Base-by-base conservation (phyloP, 2,113 vertebrate genomes). In the Maccullochella peelii region DNA sequence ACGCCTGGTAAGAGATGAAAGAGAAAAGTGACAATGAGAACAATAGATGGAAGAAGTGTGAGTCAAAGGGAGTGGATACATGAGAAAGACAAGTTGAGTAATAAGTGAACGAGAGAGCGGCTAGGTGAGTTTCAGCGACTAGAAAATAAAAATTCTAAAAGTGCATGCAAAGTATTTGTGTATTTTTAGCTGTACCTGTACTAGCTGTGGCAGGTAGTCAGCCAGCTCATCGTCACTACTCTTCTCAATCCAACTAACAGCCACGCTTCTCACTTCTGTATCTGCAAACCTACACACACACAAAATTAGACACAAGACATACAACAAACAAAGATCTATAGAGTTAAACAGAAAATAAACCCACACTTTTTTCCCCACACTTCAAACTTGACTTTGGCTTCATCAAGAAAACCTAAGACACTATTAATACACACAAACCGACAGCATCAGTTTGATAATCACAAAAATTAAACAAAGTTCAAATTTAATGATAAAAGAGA, bases 151-250 rank as follows among this genome's bases (percentile, higher is more conserved):
- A 23, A 7, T 44, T 33, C 14, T 14, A 3, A 27, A 62, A 57
- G 16, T 25, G 15, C 8, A 7, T 54, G 52, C 27, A 33, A 65
- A 49, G 27, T 47, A 61, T 58, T 9, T 69, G 58, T 65, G 25
- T 1, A 2, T 30, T 62, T 58, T 69, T 40, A 50, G 38, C 21
- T 63, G 6, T 85, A 99, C 98, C 96, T 99, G 98, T 8, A 99
- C 98, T 83, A 99, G 97, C 30, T 99, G 98, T 63, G 98, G 98
- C 52, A 99, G 96, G 86, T 99, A 97, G 88, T 98, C 98, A 38
- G 95, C 94, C 82, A 99, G 92, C 77, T 99, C 98, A 87, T 99
- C 98, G 70, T 99, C 97, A 67, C 95, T 98, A 92, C 98, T 95
- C 42, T 95, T 89, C 79, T 97, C 95, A 15, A 99, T 97, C 98